Percentiles rank a stretch among this genome's conserved stretches.
phyloP scores from a whole-genome alignment of 2,113 vertebrate genomes.

The Natator depressus region DNA sequence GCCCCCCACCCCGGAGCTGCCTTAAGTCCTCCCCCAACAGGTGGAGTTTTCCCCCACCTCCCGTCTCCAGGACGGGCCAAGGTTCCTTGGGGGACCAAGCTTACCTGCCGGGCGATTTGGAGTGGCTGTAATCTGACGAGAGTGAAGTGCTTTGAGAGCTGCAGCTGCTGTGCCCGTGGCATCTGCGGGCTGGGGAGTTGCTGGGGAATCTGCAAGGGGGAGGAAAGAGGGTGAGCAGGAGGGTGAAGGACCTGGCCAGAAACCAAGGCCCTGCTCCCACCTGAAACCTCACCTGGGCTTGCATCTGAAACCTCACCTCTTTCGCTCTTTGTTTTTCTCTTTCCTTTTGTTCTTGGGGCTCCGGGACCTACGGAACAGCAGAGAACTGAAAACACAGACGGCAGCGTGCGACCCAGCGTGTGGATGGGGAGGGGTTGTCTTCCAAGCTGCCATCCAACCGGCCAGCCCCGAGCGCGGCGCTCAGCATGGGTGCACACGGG shows the following conservation, averaged over 20 bases:
- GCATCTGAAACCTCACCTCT: slow-evolving; percentile 82
- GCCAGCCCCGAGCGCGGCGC: neutral
- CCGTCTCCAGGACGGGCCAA: no score
- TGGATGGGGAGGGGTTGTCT: neutral
- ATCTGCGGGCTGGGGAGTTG: slow-evolving; percentile 86
- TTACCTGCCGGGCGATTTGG: slow-evolving; percentile 93
- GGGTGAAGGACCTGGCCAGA: neutral
- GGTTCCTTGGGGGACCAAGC: neutral
- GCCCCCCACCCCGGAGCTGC: neutral
- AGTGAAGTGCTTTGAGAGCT: slow-evolving; percentile 91
- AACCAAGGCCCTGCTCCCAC: neutral
- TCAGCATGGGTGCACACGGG: no score
- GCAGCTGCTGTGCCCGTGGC: slow-evolving; percentile 90
- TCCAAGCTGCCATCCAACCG: neutral
- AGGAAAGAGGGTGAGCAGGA: neutral
- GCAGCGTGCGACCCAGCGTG: rapidly evolving
- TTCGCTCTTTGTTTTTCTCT: slow-evolving; percentile 96
- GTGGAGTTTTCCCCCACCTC: no score
- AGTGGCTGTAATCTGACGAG: slow-evolving; percentile 88
- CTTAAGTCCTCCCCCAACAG: rapidly evolving
- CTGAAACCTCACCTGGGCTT: rapidly evolving
- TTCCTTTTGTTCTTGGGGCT: slow-evolving; percentile 96
- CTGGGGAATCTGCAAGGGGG: slow-evolving; percentile 83
- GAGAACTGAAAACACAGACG: slow-evolving; percentile 6
- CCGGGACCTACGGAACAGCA: slow-evolving; percentile 84